Evolutionary conservation across 2,888 invertebrate genomes (phyloP).

Genomic region (Prostheceraeus crozeri): DNA sequence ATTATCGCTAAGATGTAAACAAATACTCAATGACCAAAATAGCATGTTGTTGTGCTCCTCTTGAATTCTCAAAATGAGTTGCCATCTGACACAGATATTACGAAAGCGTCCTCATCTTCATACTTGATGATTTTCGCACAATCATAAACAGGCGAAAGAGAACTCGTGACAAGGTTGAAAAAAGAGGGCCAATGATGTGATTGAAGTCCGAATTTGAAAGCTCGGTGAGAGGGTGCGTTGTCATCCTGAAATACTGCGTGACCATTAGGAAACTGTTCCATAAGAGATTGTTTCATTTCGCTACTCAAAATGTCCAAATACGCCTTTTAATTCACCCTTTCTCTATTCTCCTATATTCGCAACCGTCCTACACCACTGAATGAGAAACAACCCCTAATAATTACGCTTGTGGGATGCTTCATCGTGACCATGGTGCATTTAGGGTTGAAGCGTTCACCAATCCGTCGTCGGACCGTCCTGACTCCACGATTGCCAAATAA

Average conservation of each 20-base stretch:
- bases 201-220: too few relatives aligned
- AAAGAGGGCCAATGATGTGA: too few relatives aligned
- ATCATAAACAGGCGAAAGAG: too few relatives aligned
- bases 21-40: too few relatives aligned
- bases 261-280: background rate
- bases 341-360: background rate
- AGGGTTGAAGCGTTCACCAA: slow-evolving; percentile 4
- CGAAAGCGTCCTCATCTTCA: too few relatives aligned
- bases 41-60: too few relatives aligned
- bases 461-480: background rate
- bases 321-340: background rate
- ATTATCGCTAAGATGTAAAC: too few relatives aligned
- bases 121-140: too few relatives aligned
- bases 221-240: slow-evolving; percentile 3
- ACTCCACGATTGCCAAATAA: background rate
- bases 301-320: background rate
- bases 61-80: too few relatives aligned
- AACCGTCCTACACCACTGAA: background rate
- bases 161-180: too few relatives aligned
- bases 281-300: background rate
- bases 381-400: too few relatives aligned
- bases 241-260: background rate
- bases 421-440: background rate
- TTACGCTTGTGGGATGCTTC: slow-evolving; percentile 1
- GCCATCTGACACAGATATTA: too few relatives aligned